These are phyloP conservation scores for Agriotes lineatus DNA, from an alignment of 2,888 invertebrate species.

Conservation along the genomic window DNA sequence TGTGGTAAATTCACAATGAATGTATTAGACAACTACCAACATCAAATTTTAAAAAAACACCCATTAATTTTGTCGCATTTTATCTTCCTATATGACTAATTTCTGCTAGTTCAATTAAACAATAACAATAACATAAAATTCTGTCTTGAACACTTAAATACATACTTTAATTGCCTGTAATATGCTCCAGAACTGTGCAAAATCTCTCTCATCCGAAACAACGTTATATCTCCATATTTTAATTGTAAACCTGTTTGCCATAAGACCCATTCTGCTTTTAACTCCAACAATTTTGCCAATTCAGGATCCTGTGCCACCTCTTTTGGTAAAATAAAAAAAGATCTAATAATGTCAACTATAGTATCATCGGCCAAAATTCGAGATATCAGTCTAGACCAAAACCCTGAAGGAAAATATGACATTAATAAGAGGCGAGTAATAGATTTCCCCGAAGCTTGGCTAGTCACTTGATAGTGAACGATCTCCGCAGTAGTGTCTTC, in stretches of 20 bases:
- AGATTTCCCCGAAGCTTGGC: constrained; percentile 70
- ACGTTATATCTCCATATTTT: constrained; percentile 82
- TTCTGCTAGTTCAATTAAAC: no score
- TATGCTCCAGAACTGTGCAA: constrained; percentile 68
- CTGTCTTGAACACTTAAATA: background rate
- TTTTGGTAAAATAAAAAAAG: constrained; percentile 79
- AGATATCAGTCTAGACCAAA: constrained; percentile 96
- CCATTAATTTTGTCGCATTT: no score
- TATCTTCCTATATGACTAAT: no score
- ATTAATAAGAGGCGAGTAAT: constrained; percentile 86
- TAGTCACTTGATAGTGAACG: constrained; percentile 58
- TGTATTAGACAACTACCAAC: no score
- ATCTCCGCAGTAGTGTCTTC: constrained; percentile 10
- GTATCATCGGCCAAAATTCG: constrained; percentile 91
- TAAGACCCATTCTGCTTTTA: constrained; percentile 89
- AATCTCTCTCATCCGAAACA: constrained; percentile 88
- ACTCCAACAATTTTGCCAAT: constrained; percentile 73
- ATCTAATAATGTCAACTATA: constrained; percentile 82
- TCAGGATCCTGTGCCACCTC: constrained; percentile 77
- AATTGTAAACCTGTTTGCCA: constrained; percentile 95
- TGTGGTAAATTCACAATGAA: no score
- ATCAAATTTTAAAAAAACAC: no score
- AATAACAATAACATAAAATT: background rate
- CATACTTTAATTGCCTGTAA: constrained; percentile 65
- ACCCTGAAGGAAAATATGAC: constrained; percentile 98